Evolutionary conservation across 2,797 vertebrate genomes (phyloP), one percentile per base, ranked within the genome.

Genomic region (Acipenser ruthenus): DNA sequence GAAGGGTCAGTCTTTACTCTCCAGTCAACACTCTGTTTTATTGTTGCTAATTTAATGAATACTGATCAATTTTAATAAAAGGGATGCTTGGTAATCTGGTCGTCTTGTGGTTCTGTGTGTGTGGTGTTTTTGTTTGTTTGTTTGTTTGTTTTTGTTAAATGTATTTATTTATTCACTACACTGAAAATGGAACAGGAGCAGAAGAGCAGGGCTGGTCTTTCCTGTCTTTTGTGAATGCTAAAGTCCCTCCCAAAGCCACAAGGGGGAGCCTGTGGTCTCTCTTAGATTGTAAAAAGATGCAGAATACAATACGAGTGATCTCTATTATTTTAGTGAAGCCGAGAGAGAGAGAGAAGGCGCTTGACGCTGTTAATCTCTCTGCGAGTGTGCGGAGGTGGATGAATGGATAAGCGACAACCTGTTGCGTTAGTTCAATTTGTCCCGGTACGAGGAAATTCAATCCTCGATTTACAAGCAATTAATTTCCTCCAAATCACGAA

Each of bases 31-130:
- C 89, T 90, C 68, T 74, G 82, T 37, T 88, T 72, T 87, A 85
- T 83, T 86, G 86, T 95, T 91, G 91, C 93, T 93, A 89, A 91
- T 89, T 90, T 93, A 92, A 94, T 93, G 91, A 89, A 91, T 88
- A 88, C 84, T 84, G 83, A 88, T 60, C n/a, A 9, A 88, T 87
- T 90, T 93, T 92, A 78, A 74, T 90, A 90, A 91, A 91, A 89
- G 86, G 87, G 88, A 91, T 89, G 87, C 88, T 90, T 90, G 81
- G 87, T 87, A 85, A 86, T 82, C 74, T 69, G 71, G 60, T 63
- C n/a, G 50, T 8, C 59, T 55, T 4, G 63, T 69, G 13, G 9
- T 69, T 64, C 1, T 63, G 60, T 68, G 37, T 65, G 55, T 13
- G 18, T 51, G 8, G 37, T 62, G 13, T 37, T 6, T 62, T 37